Base-by-base conservation (phyloP, 2,797 vertebrate genomes). In the Schizopygopsis pylzovi region DNA sequence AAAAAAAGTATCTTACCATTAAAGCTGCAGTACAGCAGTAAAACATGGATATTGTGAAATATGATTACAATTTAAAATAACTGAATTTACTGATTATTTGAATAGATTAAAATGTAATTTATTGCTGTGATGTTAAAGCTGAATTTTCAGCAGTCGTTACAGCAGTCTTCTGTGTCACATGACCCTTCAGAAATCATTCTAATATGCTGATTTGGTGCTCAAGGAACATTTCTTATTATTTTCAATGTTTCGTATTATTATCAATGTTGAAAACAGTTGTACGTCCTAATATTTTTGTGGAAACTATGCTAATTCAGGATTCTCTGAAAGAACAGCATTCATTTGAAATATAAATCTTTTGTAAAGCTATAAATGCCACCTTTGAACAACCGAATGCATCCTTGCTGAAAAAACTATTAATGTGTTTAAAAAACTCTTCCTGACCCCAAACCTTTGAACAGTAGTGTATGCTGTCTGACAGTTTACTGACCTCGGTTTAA, bases 401-500 rank as follows among this genome's bases (percentile, higher is more conserved):
- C 1, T 71, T 2, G 1, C 37, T 71, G 68, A 65, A 28, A 33
- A 65, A 33, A 65, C 4, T 16, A 37, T 18, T 4, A 41, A 11
- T 70, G 2, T 7, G 11, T 71, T 43, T 0, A 22, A 5, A 5
- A 39, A 12, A 43, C 12, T 1, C 41, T 72, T 47, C 16, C 70
- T 45, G 20, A 15, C 43, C 12, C 22, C 6, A 72, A n/a, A 71
- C 12, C 1, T 70, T 41, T 71, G 22, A 45, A 72, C 0, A 18
- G 25, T 12, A 18, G n/a, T 52, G 9, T 22, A 20, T 37, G 20
- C 0, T 8, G 20, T 43, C 20, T 4, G 41, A 25, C 41, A 5
- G 37, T 25, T 67, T 25, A 25, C 91, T 90, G 79, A 96, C 97
- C 97, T 94, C 90, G 93, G 78, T 93, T 94, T 59, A 97, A 94